A percentile compares a stretch with the other conserved stretches of the same genome.
Conservation (phyloP, 2,113 vertebrate genomes). For the Carassius gibelio region DNA sequence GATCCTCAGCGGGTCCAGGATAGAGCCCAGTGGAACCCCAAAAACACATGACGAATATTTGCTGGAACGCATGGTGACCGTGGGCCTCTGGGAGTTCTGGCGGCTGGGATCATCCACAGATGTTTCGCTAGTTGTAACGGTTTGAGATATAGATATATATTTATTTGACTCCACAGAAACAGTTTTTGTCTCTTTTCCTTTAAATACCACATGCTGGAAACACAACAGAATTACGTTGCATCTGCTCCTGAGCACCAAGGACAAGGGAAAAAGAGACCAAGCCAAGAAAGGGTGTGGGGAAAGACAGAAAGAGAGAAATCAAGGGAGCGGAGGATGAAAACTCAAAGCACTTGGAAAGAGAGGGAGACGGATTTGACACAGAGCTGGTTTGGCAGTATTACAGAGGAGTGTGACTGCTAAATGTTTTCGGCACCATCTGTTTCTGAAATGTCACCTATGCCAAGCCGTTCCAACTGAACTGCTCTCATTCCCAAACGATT, state of each 20-base stretch:
- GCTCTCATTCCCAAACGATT: slow-evolving; percentile 1
- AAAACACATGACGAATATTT: slow-evolving; percentile 68
- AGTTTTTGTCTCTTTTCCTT: slow-evolving; percentile 71
- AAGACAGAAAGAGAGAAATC: slow-evolving; percentile 52
- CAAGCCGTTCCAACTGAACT: not conserved
- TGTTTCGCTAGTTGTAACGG: slow-evolving; percentile 61
- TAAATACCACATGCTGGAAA: slow-evolving; percentile 84
- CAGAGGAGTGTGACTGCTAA: slow-evolving; percentile 25
- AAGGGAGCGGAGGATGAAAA: slow-evolving; percentile 37
- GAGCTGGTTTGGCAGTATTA: slow-evolving; percentile 67
- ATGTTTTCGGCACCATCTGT: slow-evolving; percentile 21
- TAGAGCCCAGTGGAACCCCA: slow-evolving; percentile 57
- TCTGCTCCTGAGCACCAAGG: slow-evolving; percentile 68
- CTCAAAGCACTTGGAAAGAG: slow-evolving; percentile 57
- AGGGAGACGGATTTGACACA: slow-evolving; percentile 58
- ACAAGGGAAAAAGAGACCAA: slow-evolving; percentile 61
- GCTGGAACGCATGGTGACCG: slow-evolving; percentile 65
- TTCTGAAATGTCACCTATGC: slow-evolving; percentile 1
- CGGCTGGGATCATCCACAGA: slow-evolving; percentile 67
- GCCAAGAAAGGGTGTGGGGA: slow-evolving; percentile 47
- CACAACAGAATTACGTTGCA: slow-evolving; percentile 74
- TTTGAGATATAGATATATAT: slow-evolving; percentile 44
- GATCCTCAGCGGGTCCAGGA: slow-evolving; percentile 60
- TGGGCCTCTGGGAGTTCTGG: slow-evolving; percentile 59
- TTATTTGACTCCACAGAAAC: slow-evolving; percentile 73